Evolutionary conservation across 2,888 invertebrate genomes (phyloP).

Genomic region (Anarsia innoxiella): DNA sequence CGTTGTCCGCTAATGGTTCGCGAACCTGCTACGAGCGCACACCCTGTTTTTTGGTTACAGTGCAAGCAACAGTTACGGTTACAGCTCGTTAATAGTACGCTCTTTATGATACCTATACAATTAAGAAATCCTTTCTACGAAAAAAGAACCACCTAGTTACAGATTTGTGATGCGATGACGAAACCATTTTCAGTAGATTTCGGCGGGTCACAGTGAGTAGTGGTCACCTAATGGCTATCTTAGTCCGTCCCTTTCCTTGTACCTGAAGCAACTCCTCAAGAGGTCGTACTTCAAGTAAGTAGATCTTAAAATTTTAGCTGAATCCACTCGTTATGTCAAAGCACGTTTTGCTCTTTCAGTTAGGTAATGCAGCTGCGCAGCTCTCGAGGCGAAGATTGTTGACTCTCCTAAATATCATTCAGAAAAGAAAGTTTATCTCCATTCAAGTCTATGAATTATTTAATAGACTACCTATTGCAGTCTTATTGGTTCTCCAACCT

Average conservation of each 20-base stretch:
- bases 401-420: constrained; percentile 22
- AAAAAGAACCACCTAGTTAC: background rate
- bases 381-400: constrained; percentile 22
- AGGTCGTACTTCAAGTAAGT: constrained; percentile 16
- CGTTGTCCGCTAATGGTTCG: no score
- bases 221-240: constrained; percentile 40
- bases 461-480: no score
- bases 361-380: constrained; percentile 18
- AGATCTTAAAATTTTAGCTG: constrained; percentile 16
- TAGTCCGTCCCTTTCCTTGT: constrained; percentile 50
- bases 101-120: no score
- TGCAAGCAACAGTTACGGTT: no score
- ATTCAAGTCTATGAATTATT: background rate
- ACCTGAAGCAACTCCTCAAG: constrained; percentile 29
- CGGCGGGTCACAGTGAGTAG: constrained; percentile 35
- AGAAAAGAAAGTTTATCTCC: constrained; percentile 7
- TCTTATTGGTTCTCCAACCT: background rate
- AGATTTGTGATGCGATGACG: constrained; percentile 20
- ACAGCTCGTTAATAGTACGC: no score
- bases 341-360: constrained; percentile 27
- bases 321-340: constrained; percentile 23
- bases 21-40: no score
- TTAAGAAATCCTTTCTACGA: no score
- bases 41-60: no score
- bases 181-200: constrained; percentile 37